These are phyloP conservation scores for Heliconius melpomene DNA, from an alignment of 1,140 invertebrate genomes.

Conservation along the genomic window DNA sequence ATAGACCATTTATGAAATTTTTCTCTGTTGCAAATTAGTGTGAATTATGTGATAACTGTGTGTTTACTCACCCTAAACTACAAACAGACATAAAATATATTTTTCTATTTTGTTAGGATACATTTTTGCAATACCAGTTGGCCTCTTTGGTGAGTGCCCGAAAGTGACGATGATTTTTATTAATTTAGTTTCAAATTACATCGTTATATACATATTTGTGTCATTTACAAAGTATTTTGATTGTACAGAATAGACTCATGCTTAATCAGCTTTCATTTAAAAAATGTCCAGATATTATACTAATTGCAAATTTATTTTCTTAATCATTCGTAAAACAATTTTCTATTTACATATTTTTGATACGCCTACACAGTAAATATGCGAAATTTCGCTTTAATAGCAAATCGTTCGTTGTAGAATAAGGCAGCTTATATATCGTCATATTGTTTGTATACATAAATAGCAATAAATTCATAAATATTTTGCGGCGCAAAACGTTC, in stretches of 20 bases:
- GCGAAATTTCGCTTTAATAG: constrained; percentile 9
- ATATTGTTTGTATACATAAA: constrained; percentile 13
- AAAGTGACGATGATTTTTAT: constrained; percentile 34
- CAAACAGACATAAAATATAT: constrained; percentile 56
- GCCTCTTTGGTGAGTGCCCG: constrained; percentile 76
- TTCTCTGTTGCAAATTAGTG: neutral
- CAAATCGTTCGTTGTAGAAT: constrained; percentile 33
- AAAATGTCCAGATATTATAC: neutral
- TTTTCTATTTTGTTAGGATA: constrained; percentile 77
- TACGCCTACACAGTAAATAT: neutral
- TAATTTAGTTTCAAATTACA: constrained; percentile 43
- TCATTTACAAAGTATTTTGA: constrained; percentile 42
- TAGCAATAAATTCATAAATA: constrained; percentile 43
- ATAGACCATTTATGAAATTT: constrained; percentile 9
- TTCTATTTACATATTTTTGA: constrained; percentile 3
- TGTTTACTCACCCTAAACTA: neutral
- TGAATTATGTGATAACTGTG: neutral
- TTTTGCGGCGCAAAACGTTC: constrained; percentile 47
- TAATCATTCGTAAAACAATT: neutral
- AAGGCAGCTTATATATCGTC: constrained; percentile 36
- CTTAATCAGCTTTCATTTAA: constrained; percentile 59
- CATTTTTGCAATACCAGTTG: constrained; percentile 77
- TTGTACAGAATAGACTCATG: constrained; percentile 40
- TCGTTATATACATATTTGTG: constrained; percentile 23
- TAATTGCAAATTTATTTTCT: neutral